These are phyloP conservation scores for Psilopsiagon aymara DNA, from an alignment of 2,113 vertebrate species.

Conservation along the genomic window DNA sequence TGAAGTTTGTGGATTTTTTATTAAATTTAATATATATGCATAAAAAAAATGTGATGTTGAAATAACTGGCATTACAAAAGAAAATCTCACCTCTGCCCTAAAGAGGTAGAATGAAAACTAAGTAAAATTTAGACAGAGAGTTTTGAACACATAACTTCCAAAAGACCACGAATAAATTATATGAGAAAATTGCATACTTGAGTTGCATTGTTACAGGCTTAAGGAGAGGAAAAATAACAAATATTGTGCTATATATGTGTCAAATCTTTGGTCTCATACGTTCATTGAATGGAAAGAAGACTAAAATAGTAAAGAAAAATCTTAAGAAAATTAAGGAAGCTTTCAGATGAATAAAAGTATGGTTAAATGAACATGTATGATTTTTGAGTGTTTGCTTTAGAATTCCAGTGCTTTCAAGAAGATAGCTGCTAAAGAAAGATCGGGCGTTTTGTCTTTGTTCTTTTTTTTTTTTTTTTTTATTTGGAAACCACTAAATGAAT, in stretches of 20 bases:
- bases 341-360: background rate
- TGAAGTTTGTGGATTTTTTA: background rate
- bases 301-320: background rate
- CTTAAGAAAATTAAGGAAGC: background rate
- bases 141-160: background rate
- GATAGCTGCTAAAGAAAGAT: background rate
- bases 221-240: background rate
- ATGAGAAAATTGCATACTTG: background rate
- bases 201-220: background rate
- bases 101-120: background rate
- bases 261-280: background rate
- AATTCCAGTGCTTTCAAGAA: background rate
- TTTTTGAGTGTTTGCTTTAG: background rate
- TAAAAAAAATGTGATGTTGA: background rate
- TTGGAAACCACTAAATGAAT: background rate
- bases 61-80: background rate
- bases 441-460: background rate
- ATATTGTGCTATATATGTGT: background rate
- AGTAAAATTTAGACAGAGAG: background rate
- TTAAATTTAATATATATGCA: background rate
- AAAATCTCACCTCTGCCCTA: background rate
- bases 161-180: background rate
- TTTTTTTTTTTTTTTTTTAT: background rate
- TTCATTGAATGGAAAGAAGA: background rate
- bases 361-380: fast-evolving